phyloP scores from a whole-genome alignment of 2,797 vertebrate species.

The Pseudomugil tenellus region DNA sequence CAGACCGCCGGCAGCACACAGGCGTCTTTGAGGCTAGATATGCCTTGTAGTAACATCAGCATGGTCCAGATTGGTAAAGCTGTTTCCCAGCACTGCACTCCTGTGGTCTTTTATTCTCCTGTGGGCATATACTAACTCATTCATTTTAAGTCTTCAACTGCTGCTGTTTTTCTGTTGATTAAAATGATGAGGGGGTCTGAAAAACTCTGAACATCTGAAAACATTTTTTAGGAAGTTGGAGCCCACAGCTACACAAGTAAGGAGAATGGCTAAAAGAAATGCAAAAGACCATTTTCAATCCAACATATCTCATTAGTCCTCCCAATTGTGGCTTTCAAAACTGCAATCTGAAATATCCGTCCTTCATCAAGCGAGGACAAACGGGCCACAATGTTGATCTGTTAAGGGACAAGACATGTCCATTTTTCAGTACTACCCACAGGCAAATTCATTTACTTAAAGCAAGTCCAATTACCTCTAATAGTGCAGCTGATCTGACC shows the following conservation, averaged over 20 bases:
- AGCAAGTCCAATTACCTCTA: slow-evolving; percentile 51
- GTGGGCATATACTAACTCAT: background rate
- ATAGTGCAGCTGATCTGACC: slow-evolving; percentile 54
- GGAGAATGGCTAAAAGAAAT: background rate
- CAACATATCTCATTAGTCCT: background rate
- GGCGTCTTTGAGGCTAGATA: slow-evolving; percentile 64
- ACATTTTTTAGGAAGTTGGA: background rate
- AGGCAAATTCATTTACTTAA: slow-evolving; percentile 57
- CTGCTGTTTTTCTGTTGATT: slow-evolving; percentile 4
- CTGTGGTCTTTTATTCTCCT: slow-evolving; percentile 41
- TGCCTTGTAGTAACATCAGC: slow-evolving; percentile 62
- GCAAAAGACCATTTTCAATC: background rate
- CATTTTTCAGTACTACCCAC: slow-evolving; percentile 41
- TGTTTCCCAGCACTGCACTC: slow-evolving; percentile 44
- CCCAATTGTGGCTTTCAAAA: slow-evolving; percentile 4
- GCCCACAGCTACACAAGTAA: background rate
- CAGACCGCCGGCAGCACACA: slow-evolving; percentile 60
- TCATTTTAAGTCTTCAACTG: slow-evolving; percentile 4
- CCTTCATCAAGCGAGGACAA: slow-evolving; percentile 11
- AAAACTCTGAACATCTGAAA: slow-evolving; percentile 18
- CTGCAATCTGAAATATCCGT: background rate
- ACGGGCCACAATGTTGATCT: slow-evolving; percentile 14
- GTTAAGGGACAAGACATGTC: slow-evolving; percentile 5
- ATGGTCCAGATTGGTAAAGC: slow-evolving; percentile 48
- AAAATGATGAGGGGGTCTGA: slow-evolving; percentile 14